Conservation (phyloP, 2,797 vertebrate genomes). For the Paguma larvata region DNA sequence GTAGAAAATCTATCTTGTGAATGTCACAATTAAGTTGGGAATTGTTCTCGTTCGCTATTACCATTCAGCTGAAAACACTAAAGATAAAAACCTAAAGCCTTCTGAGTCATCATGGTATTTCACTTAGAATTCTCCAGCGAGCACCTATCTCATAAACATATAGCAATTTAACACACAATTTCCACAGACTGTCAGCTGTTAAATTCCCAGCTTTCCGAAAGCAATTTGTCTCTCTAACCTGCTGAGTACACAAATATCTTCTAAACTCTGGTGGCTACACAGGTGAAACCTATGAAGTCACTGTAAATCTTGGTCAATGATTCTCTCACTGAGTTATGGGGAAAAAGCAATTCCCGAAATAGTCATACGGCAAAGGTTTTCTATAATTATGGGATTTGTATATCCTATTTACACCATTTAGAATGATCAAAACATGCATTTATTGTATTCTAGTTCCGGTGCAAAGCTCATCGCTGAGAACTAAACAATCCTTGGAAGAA, state of each 20-base stretch:
- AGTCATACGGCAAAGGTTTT: conserved; percentile 1
- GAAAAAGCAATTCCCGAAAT: conserved; percentile 50
- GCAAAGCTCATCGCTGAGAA: neutral
- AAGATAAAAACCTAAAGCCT: neutral
- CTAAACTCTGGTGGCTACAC: neutral
- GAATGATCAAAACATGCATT: conserved; percentile 17
- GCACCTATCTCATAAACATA: neutral
- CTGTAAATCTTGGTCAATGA: conserved; percentile 33
- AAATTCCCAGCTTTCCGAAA: conserved; percentile 7
- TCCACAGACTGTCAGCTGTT: neutral
- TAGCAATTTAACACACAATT: neutral
- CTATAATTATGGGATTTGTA: conserved; percentile 3
- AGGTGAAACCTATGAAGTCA: conserved; percentile 47
- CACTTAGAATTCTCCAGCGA: neutral
- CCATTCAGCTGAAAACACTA: neutral
- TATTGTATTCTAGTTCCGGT: neutral
- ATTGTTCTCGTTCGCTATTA: neutral
- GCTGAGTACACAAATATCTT: neutral
- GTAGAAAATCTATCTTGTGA: neutral
- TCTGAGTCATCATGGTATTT: neutral
- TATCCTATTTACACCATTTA: neutral
- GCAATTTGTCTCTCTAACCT: neutral
- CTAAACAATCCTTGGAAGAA: neutral
- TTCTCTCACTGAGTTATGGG: conserved; percentile 4
- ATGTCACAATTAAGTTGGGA: neutral